phyloP scores from a whole-genome alignment of 2,113 vertebrate genomes.

The Perccottus glenii region DNA sequence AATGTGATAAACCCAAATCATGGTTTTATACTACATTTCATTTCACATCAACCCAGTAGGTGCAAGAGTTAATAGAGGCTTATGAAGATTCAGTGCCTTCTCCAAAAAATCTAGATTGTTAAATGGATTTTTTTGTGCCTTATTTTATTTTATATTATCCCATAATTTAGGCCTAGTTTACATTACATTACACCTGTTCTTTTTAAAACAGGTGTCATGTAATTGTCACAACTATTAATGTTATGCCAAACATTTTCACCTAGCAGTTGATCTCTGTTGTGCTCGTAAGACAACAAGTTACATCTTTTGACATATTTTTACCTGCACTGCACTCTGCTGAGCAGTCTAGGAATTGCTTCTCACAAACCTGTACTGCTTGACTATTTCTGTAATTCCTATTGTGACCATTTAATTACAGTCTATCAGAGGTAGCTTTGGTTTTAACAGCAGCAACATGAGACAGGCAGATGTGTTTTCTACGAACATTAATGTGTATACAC shows the following conservation, averaged over 20 bases:
- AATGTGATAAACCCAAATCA: background rate
- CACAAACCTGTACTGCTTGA: too few species aligned
- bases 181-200: too few species aligned
- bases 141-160: background rate
- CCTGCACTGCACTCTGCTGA: background rate
- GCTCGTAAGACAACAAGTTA: background rate
- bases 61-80: background rate
- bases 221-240: too few species aligned
- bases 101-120: background rate
- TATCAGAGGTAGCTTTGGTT: background rate
- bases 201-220: too few species aligned
- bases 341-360: background rate
- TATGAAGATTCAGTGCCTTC: background rate
- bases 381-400: too few species aligned
- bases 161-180: background rate
- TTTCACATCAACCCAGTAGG: background rate
- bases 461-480: too few species aligned
- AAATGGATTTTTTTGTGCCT: background rate
- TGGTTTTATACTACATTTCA: background rate
- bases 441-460: too few species aligned
- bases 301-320: background rate
- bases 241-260: too few species aligned
- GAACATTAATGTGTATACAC: constrained; percentile 4
- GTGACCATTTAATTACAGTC: too few species aligned
- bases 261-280: too few species aligned